A percentile compares a stretch with the other conserved stretches of the same genome.
These are phyloP conservation scores for Agrochola lychnidis DNA, from an alignment of 2,888 invertebrate genomes.

Conservation along the genomic window DNA sequence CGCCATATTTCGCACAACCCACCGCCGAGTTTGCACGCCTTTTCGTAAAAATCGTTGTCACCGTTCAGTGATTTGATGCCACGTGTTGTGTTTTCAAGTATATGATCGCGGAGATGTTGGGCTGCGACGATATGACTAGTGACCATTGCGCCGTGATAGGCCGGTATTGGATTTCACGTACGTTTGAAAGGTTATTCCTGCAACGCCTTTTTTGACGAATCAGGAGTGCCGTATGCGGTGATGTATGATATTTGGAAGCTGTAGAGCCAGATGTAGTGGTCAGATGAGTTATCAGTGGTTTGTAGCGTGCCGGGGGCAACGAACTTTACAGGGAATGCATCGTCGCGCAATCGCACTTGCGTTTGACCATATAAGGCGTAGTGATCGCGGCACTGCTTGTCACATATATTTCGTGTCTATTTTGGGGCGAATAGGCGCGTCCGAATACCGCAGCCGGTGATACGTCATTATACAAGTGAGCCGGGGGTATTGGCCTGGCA, in stretches of 20 bases:
- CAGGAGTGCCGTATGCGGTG: constrained; percentile 62
- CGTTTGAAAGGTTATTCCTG: constrained; percentile 84
- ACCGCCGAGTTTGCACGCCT: constrained; percentile 88
- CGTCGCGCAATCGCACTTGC: constrained; percentile 87
- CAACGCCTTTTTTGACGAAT: constrained; percentile 88
- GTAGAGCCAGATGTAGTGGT: constrained; percentile 58
- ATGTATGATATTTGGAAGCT: constrained; percentile 61
- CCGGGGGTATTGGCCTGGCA: constrained; percentile 80
- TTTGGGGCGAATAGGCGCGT: constrained; percentile 76
- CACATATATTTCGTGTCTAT: constrained; percentile 82
- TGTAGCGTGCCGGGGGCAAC: constrained; percentile 82
- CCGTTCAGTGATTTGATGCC: constrained; percentile 89
- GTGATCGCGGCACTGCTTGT: constrained; percentile 78
- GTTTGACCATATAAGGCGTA: constrained; percentile 89
- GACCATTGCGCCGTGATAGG: constrained; percentile 66
- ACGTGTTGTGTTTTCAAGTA: constrained; percentile 85
- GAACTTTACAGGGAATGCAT: constrained; percentile 85
- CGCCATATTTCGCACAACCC: constrained; percentile 90
- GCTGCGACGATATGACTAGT: constrained; percentile 64
- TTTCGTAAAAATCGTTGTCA: constrained; percentile 87
- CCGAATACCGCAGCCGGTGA: constrained; percentile 66
- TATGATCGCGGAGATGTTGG: constrained; percentile 63
- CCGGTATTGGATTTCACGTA: constrained; percentile 89
- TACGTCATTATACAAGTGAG: constrained; percentile 63
- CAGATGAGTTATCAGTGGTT: constrained; percentile 75